Evolutionary conservation across 2,113 vertebrate genomes (phyloP).

Genomic region (Mesocricetus auratus): DNA sequence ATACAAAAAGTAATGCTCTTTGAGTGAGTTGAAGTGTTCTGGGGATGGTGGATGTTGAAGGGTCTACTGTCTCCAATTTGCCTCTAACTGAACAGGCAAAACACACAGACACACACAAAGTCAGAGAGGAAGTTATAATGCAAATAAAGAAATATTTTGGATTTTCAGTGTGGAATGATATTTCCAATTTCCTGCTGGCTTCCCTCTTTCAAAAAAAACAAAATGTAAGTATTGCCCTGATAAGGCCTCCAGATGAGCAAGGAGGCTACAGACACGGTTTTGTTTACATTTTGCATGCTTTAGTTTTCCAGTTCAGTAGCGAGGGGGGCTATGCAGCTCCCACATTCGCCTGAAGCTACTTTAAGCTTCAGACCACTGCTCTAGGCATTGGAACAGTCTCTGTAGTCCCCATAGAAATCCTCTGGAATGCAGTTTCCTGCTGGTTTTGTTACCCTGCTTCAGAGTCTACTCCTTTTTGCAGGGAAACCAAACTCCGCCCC

Average conservation of each 20-base stretch:
- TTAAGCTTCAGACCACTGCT: constrained; percentile 75
- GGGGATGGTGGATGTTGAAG: background rate
- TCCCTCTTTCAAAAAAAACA: constrained; percentile 50
- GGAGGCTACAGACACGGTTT: constrained; percentile 56
- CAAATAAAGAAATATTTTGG: constrained; percentile 42
- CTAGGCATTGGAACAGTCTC: constrained; percentile 81
- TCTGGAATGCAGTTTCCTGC: constrained; percentile 78
- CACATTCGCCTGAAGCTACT: constrained; percentile 77
- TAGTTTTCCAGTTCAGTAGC: constrained; percentile 76
- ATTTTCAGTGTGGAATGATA: constrained; percentile 58
- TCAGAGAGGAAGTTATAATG: constrained; percentile 59
- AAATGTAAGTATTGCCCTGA: constrained; percentile 70
- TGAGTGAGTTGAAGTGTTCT: background rate
- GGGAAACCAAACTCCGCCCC: constrained; percentile 64
- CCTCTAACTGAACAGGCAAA: background rate
- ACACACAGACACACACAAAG: background rate
- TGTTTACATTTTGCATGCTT: constrained; percentile 77
- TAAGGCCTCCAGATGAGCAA: constrained; percentile 78
- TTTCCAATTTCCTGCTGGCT: constrained; percentile 61
- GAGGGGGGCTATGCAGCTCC: constrained; percentile 65
- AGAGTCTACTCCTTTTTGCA: constrained; percentile 65
- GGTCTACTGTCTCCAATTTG: background rate
- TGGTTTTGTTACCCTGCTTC: constrained; percentile 80
- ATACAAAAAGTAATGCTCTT: background rate
- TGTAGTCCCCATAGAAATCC: constrained; percentile 83